Percentiles rank a stretch among this genome's conserved stretches.
These are phyloP conservation scores for Anneissia japonica DNA, from an alignment of 35 echinoderm and acorn worm species.

Conservation along the genomic window DNA sequence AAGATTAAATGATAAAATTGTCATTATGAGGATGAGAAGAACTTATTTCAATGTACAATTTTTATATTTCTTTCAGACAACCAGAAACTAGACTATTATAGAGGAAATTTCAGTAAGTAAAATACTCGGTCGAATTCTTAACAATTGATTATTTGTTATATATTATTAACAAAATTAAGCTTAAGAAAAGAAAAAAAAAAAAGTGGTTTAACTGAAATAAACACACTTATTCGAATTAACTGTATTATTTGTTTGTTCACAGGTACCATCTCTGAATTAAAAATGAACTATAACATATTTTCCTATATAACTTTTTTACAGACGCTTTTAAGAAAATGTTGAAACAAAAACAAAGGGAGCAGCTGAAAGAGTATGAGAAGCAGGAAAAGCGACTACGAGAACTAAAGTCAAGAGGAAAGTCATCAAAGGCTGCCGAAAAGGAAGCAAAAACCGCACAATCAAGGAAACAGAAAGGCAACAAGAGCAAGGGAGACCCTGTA, in stretches of 20 bases:
- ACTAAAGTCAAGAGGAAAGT: slow-evolving; percentile 73
- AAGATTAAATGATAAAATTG: too few species aligned
- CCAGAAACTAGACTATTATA: slow-evolving; percentile 93
- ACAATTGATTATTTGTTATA: too few species aligned
- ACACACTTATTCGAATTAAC: too few species aligned
- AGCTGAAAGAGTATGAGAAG: slow-evolving; percentile 92
- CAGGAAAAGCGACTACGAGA: slow-evolving; percentile 82
- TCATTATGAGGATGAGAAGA: too few species aligned
- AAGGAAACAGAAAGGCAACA: slow-evolving; percentile 48
- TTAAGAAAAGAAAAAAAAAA: too few species aligned
- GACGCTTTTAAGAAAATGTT: slow-evolving; percentile 98
- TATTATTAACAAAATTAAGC: too few species aligned
- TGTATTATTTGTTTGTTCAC: too few species aligned
- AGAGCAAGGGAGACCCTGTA: slow-evolving; percentile 67
- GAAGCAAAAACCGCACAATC: slow-evolving; percentile 43
- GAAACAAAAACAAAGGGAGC: slow-evolving; percentile 86
- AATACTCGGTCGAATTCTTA: too few species aligned
- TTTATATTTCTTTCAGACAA: slow-evolving; percentile 55
- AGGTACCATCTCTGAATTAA: too few species aligned
- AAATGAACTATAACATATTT: too few species aligned
- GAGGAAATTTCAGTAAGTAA: slow-evolving; percentile 98
- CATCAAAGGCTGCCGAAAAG: slow-evolving; percentile 80
- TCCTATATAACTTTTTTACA: background rate
- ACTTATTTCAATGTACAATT: too few species aligned
- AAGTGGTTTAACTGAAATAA: too few species aligned